Percentiles rank a stretch among this genome's conserved stretches.
Evolutionary conservation across 1,140 invertebrate genomes (phyloP).

Genomic region (Battus philenor): DNA sequence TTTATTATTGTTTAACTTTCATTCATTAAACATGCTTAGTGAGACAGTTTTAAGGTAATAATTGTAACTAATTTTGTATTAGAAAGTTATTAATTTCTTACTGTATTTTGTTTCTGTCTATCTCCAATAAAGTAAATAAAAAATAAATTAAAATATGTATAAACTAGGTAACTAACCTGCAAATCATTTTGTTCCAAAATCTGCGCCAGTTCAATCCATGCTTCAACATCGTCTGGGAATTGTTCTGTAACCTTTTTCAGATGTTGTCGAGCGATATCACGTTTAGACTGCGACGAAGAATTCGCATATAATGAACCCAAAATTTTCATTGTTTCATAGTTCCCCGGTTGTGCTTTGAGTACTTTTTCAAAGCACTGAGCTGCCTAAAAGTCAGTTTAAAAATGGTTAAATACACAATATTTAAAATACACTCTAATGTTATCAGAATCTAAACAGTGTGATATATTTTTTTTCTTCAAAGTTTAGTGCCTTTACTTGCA

Average conservation of each 20-base stretch:
- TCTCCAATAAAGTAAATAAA: too few relatives aligned
- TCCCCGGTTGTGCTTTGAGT: slow-evolving; percentile 96
- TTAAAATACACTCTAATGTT: too few relatives aligned
- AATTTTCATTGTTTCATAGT: slow-evolving; percentile 99
- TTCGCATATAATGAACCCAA: slow-evolving; percentile 97
- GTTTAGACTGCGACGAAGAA: slow-evolving; percentile 91
- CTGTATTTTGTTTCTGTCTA: too few relatives aligned
- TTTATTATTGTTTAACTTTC: too few relatives aligned
- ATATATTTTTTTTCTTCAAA: too few relatives aligned
- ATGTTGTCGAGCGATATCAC: slow-evolving; percentile 94
- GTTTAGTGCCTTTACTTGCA: too few relatives aligned
- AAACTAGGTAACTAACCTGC: slow-evolving; percentile 75
- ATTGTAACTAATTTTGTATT: too few relatives aligned
- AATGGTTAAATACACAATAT: background rate
- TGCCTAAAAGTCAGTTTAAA: slow-evolving; percentile 81
- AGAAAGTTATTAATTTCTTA: too few relatives aligned
- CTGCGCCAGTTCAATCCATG: slow-evolving; percentile 99
- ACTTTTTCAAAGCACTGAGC: slow-evolving; percentile 99
- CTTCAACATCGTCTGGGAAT: slow-evolving; percentile 98
- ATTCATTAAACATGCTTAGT: too few relatives aligned
- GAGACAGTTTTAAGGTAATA: too few relatives aligned
- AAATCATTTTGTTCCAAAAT: slow-evolving; percentile 97
- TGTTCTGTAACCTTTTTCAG: slow-evolving; percentile 96
- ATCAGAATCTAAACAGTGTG: too few relatives aligned
- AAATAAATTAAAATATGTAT: too few relatives aligned